phyloP scores from a whole-genome alignment of 2,888 invertebrate genomes.

The Silvanus unidentatus region DNA sequence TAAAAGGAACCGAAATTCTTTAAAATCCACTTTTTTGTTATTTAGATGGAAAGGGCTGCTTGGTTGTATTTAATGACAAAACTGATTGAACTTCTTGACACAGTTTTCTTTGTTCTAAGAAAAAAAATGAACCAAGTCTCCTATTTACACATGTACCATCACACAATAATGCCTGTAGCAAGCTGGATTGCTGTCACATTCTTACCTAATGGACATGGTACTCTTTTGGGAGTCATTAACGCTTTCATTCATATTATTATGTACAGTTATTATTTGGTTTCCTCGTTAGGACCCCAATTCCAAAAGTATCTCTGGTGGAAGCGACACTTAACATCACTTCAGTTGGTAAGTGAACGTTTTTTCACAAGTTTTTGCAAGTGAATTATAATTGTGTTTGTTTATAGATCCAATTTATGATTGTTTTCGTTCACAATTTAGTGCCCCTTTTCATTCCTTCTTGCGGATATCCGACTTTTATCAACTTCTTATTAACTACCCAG shows the following conservation, averaged over 20 bases:
- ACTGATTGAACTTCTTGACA: constrained; percentile 67
- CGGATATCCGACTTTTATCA: constrained; percentile 65
- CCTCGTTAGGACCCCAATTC: constrained; percentile 81
- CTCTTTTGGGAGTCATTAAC: constrained; percentile 74
- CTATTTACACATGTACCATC: constrained; percentile 64
- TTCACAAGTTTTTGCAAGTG: no score
- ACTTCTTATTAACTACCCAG: constrained; percentile 59
- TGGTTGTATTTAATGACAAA: constrained; percentile 60
- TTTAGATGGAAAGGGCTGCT: background rate
- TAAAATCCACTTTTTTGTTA: background rate
- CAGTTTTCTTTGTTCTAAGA: constrained; percentile 64
- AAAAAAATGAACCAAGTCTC: constrained; percentile 65
- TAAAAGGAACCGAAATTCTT: background rate
- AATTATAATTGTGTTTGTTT: no score
- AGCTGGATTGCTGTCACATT: constrained; percentile 53
- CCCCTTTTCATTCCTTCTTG: constrained; percentile 56
- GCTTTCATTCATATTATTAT: constrained; percentile 93
- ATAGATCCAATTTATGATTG: constrained; percentile 70
- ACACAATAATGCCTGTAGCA: constrained; percentile 53
- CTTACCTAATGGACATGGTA: constrained; percentile 70
- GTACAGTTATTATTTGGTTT: constrained; percentile 87
- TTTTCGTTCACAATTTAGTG: constrained; percentile 65
- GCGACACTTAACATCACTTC: constrained; percentile 82
- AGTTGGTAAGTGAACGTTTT: constrained; percentile 61
- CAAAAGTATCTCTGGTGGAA: constrained; percentile 93